Evolutionary conservation across 2,888 invertebrate species (phyloP).

Genomic region (Antitype chi): DNA sequence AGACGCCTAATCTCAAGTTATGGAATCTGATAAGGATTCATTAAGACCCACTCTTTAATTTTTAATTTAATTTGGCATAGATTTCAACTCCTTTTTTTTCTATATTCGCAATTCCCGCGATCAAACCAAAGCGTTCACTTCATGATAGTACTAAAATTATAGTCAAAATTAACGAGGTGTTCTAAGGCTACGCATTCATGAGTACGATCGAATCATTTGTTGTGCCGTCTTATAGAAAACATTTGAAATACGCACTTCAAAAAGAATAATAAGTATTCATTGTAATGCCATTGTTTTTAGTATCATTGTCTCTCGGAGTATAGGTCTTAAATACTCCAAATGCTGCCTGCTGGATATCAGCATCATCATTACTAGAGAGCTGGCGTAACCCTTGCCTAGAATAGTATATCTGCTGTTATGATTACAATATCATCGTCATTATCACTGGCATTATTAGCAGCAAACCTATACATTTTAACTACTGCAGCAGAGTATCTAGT

Average conservation of each 20-base stretch:
- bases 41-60: neutral
- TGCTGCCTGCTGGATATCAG: constrained; percentile 7
- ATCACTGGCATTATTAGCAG: neutral
- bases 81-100: neutral
- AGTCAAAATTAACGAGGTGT: neutral
- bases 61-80: neutral
- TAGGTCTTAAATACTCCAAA: constrained; percentile 17
- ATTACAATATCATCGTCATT: neutral
- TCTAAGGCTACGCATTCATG: neutral
- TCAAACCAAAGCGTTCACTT: neutral
- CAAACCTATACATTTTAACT: too few relatives aligned
- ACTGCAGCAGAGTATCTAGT: neutral
- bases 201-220: constrained; percentile 15
- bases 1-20: constrained; percentile 13
- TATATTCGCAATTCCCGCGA: neutral
- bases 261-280: constrained; percentile 44
- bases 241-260: constrained; percentile 24
- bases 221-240: constrained; percentile 18
- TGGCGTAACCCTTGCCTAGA: neutral
- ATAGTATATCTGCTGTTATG: neutral
- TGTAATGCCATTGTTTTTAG: constrained; percentile 29
- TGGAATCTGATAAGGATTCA: constrained; percentile 6
- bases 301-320: constrained; percentile 16
- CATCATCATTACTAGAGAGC: neutral
- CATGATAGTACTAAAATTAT: neutral